phyloP scores from a whole-genome alignment of 2,797 vertebrate genomes.

The Helostoma temminkii region DNA sequence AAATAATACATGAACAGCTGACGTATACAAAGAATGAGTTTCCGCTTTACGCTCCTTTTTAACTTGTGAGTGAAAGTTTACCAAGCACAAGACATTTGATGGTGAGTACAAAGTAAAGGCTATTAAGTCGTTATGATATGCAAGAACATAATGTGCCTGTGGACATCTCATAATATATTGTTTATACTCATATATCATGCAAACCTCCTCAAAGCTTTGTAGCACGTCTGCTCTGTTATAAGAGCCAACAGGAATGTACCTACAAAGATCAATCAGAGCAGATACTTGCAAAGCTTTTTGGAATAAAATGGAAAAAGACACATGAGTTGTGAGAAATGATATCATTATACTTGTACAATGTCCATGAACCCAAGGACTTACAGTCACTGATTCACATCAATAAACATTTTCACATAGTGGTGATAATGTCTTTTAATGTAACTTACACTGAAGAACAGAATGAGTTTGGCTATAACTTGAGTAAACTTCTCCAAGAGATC shows the following conservation, averaged over 20 bases:
- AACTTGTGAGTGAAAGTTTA: constrained; percentile 65
- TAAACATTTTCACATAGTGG: constrained; percentile 55
- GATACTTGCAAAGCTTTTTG: constrained; percentile 60
- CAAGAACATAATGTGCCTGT: constrained; percentile 75
- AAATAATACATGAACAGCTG: constrained; percentile 65
- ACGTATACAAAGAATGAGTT: constrained; percentile 69
- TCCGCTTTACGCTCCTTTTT: constrained; percentile 48
- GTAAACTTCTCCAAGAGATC: constrained; percentile 74
- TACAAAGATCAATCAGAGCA: constrained; percentile 64
- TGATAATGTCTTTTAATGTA: constrained; percentile 50
- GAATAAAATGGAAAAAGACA: constrained; percentile 56
- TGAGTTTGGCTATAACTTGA: constrained; percentile 36
- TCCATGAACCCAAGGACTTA: constrained; percentile 44
- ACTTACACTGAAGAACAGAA: constrained; percentile 30
- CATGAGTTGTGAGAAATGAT: constrained; percentile 58
- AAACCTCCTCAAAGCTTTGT: constrained; percentile 66
- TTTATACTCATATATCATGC: constrained; percentile 73
- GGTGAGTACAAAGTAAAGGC: constrained; percentile 69
- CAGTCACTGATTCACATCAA: constrained; percentile 64
- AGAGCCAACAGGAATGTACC: constrained; percentile 59
- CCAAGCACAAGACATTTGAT: constrained; percentile 73
- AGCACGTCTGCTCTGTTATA: constrained; percentile 45
- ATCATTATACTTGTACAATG: constrained; percentile 37
- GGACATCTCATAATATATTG: constrained; percentile 64
- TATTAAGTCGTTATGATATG: constrained; percentile 64